Conservation (phyloP, 53 echinoderm and acorn worm species). For the Luidia sarsii region DNA sequence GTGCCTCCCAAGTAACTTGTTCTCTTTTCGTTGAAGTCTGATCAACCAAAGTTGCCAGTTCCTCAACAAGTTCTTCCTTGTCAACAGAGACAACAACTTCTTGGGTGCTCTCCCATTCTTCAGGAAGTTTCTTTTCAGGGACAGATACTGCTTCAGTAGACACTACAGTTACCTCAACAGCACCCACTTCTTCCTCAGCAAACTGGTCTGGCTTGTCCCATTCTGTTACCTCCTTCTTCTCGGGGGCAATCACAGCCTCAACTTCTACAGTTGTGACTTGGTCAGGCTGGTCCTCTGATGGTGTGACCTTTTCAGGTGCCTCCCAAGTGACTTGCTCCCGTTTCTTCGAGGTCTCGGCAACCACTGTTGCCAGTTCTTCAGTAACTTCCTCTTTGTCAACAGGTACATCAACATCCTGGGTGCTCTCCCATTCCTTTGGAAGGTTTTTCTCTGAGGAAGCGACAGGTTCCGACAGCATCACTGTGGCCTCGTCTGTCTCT, state of each 20-base stretch:
- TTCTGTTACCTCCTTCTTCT: conserved; percentile 12
- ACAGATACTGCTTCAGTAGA: conserved; percentile 45
- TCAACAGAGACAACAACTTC: conserved; percentile 17
- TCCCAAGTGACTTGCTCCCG: conserved; percentile 35
- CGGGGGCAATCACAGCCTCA: conserved; percentile 18
- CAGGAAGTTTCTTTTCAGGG: conserved; percentile 34
- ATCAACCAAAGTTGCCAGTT: conserved; percentile 15
- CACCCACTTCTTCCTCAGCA: neutral
- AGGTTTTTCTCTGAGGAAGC: conserved; percentile 30
- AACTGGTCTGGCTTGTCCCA: conserved; percentile 42
- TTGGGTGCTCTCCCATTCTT: conserved; percentile 36
- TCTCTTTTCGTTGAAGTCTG: conserved; percentile 27
- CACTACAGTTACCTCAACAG: conserved; percentile 5
- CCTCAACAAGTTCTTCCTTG: conserved; percentile 39
- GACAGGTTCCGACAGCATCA: conserved; percentile 28
- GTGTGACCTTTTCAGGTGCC: conserved; percentile 7
- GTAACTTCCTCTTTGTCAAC: conserved; percentile 33
- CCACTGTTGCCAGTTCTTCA: conserved; percentile 18
- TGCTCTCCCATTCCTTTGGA: conserved; percentile 32
- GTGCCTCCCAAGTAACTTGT: conserved; percentile 17
- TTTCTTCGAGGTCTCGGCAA: conserved; percentile 27
- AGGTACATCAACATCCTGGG: neutral
- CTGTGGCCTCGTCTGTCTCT: conserved; percentile 17
- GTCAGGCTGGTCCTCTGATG: conserved; percentile 1
- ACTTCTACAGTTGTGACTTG: conserved; percentile 18